Percentiles rank a stretch among this genome's conserved stretches.
phyloP scores from a whole-genome alignment of 2,888 invertebrate genomes.

The Mesorhabditis belari region DNA sequence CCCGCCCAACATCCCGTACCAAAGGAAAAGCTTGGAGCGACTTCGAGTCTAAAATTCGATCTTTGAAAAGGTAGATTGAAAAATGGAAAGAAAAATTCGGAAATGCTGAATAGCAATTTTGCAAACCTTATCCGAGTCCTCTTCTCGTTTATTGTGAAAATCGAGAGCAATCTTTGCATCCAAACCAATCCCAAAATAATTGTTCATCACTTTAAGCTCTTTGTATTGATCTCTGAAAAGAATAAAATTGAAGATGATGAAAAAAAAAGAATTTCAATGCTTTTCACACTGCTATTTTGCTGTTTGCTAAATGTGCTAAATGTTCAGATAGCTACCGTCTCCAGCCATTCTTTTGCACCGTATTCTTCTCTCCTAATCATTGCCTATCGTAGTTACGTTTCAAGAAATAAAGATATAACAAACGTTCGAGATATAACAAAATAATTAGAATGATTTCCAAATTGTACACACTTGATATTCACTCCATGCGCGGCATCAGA shows the following conservation, averaged over 20 bases:
- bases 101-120: background rate
- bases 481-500: slow-evolving; percentile 75
- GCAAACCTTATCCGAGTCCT: slow-evolving; percentile 72
- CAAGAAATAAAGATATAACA: too few relatives aligned
- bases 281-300: too few relatives aligned
- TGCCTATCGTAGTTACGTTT: too few relatives aligned
- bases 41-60: slow-evolving; percentile 54
- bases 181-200: slow-evolving; percentile 95
- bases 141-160: slow-evolving; percentile 91
- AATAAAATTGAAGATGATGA: background rate
- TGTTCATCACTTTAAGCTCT: slow-evolving; percentile 94
- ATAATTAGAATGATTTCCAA: background rate
- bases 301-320: too few relatives aligned
- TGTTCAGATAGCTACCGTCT: background rate
- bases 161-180: slow-evolving; percentile 94
- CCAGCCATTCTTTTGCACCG: background rate
- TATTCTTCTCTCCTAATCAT: background rate
- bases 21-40: slow-evolving; percentile 89
- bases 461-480: background rate
- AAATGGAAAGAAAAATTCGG: background rate
- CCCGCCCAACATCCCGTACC: slow-evolving; percentile 66
- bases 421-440: background rate
- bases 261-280: too few relatives aligned
- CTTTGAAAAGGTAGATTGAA: background rate
- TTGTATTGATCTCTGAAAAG: slow-evolving; percentile 69